Percentiles rank a stretch among this genome's conserved stretches.
Evolutionary conservation across 2,888 invertebrate genomes (phyloP).

Genomic region (Melanchra persicariae): DNA sequence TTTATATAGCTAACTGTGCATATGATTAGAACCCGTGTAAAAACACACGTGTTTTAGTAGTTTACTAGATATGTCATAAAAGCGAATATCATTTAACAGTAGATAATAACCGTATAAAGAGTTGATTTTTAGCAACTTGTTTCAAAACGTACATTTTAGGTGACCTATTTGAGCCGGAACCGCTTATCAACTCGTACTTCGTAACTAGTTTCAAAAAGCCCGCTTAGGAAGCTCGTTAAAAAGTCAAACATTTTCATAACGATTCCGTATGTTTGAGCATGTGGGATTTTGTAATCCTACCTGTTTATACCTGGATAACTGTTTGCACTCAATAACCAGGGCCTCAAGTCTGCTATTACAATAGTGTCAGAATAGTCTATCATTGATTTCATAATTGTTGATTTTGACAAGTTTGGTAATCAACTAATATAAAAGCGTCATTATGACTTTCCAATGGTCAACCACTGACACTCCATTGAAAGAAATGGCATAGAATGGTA

Average conservation of each 20-base stretch:
- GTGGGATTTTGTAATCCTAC: slow-evolving; percentile 28
- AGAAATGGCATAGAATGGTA: too few species aligned
- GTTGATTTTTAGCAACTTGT: slow-evolving; percentile 25
- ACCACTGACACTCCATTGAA: too few species aligned
- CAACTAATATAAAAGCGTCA: too few species aligned
- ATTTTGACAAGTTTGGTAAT: too few species aligned
- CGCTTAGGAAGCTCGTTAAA: slow-evolving; percentile 54
- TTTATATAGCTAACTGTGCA: too few species aligned
- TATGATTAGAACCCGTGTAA: too few species aligned
- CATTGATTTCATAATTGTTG: too few species aligned
- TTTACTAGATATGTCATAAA: neutral
- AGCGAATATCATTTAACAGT: neutral
- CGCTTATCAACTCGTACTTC: slow-evolving; percentile 42
- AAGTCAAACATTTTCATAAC: slow-evolving; percentile 55
- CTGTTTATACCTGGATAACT: slow-evolving; percentile 1
- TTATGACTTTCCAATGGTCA: too few species aligned
- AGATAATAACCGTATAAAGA: neutral
- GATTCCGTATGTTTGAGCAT: slow-evolving; percentile 41
- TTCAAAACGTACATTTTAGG: slow-evolving; percentile 23
- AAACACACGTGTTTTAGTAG: too few species aligned
- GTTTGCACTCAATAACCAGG: neutral
- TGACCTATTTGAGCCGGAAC: slow-evolving; percentile 38
- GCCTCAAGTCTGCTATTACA: too few species aligned
- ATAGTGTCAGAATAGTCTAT: too few species aligned
- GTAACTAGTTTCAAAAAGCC: slow-evolving; percentile 47